Base-by-base conservation (phyloP, 2,113 vertebrate species). In the Felis chaus region DNA sequence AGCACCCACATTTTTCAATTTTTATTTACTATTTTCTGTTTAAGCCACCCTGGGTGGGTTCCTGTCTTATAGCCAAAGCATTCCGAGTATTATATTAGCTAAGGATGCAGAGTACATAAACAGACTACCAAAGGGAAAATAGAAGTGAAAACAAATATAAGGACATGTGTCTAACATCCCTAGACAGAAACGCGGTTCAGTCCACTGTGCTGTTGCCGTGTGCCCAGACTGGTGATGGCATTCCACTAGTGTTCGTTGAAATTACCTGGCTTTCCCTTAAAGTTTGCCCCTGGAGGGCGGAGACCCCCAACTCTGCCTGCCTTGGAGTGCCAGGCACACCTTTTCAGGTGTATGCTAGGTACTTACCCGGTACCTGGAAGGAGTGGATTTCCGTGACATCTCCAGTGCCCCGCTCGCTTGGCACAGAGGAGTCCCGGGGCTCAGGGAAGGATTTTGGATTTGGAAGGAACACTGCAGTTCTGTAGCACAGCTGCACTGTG, bases 401-500 rank as follows among this genome's bases (percentile, higher is more conserved):
- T 39, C 10, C 10, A 23, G 39, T 1, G 1, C 36, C 29, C 36
- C 0, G 0, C 73, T 63, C 2, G 0, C 73, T 48, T 1, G 0
- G 6, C 81, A 53, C 74, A 11, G 33, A 50, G 23, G 41, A 48
- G 15, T 73, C 18, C 66, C 23, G 8, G 84, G 66, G 45, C 80
- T 96, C 19, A 1, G 18, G 12, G 36, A 66, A 16, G 16, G 27
- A 39, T 73, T 39, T 29, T 68, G 1, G 0, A 18, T 63, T 83
- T 53, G 81, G 48, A 53, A 74, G 78, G 69, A 85, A 7, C 6
- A 29, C 9, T 0, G 10, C 1, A 36, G 4, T 93, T 84, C 73
- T 73, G 12, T 9, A 29, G 78, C 55, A 15, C 69, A 81, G 76
- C 50, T 95, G 55, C 27, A 13, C 80, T 63, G 55, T 66, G 48